Percentiles rank a stretch among this genome's conserved stretches.
Conservation (phyloP, 1,140 invertebrate genomes). For the Formica exsecta region DNA sequence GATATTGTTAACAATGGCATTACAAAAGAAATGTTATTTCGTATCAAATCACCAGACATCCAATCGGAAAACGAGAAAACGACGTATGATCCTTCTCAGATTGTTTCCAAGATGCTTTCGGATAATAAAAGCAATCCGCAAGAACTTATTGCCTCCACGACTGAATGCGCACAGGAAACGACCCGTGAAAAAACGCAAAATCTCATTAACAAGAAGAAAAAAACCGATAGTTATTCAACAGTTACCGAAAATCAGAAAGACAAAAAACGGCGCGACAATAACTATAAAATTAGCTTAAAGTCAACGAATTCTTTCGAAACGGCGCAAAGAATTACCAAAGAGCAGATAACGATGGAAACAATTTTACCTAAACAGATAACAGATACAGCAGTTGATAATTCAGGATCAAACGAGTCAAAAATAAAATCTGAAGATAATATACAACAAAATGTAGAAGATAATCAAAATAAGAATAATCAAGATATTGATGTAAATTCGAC, state of each 20-base stretch:
- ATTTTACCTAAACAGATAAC: neutral
- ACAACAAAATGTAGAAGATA: neutral
- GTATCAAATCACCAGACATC: neutral
- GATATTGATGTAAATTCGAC: neutral
- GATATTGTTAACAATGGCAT: neutral
- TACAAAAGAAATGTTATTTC: constrained; percentile 42
- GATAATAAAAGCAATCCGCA: neutral
- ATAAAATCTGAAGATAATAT: neutral
- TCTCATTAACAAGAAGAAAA: neutral
- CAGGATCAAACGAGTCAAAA: neutral
- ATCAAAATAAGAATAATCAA: too few species aligned
- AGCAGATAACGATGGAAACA: constrained; percentile 13
- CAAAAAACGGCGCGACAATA: neutral
- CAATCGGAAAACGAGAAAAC: neutral
- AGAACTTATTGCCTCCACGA: neutral
- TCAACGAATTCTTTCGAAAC: neutral
- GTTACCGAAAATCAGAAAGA: neutral
- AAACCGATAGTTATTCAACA: neutral
- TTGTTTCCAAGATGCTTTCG: neutral
- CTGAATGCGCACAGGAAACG: neutral
- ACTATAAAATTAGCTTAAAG: neutral
- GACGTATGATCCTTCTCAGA: neutral
- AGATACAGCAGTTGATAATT: neutral
- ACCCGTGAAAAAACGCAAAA: neutral
- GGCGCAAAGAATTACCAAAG: constrained; percentile 1